Evolutionary conservation across 2,797 vertebrate genomes (phyloP).

Genomic region (Botia almorhae): DNA sequence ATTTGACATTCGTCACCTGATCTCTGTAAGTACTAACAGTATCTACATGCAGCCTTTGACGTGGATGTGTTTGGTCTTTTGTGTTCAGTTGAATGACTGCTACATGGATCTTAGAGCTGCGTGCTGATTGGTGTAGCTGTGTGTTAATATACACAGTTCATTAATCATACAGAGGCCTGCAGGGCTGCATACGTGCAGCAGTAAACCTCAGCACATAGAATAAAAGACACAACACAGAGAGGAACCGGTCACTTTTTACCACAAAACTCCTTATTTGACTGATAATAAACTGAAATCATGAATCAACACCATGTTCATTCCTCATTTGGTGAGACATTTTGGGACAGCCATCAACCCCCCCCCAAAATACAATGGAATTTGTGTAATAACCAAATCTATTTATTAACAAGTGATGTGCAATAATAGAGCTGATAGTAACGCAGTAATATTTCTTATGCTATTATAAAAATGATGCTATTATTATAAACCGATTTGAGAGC

Average conservation of each 20-base stretch:
- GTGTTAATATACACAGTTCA: slow-evolving; percentile 46
- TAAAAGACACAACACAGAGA: slow-evolving; percentile 23
- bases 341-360: no score
- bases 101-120: neutral
- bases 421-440: neutral
- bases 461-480: neutral
- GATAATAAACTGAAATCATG: neutral
- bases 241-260: slow-evolving; percentile 19
- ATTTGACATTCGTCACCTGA: slow-evolving; percentile 11
- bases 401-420: no score
- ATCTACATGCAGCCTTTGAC: slow-evolving; percentile 3
- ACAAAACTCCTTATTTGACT: slow-evolving; percentile 1
- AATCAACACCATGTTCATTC: neutral
- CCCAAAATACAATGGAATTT: no score
- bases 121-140: slow-evolving; percentile 31
- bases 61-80: slow-evolving; percentile 15
- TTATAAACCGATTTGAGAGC: neutral
- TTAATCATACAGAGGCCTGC: slow-evolving; percentile 52
- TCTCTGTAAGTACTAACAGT: neutral
- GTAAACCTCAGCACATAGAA: slow-evolving; percentile 12
- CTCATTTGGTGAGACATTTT: no score
- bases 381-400: neutral
- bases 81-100: neutral
- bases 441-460: neutral
- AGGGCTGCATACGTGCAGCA: slow-evolving; percentile 41